These are phyloP conservation scores for Platycheirus rosarum DNA, from an alignment of 2,888 invertebrate genomes.

Conservation along the genomic window DNA sequence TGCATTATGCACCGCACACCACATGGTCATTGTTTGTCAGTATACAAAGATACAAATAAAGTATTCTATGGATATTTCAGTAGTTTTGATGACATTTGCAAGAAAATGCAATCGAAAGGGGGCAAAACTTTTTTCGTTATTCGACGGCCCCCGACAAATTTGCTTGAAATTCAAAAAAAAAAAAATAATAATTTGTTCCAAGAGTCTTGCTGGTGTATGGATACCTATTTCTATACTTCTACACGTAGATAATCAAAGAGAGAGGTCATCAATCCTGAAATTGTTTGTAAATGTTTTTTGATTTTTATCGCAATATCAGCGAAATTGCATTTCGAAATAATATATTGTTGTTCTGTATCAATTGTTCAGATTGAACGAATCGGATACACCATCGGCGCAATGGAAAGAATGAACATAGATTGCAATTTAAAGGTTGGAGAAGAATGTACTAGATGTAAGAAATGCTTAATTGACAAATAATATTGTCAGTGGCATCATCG, in stretches of 20 bases:
- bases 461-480: too few relatives aligned
- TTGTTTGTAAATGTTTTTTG: conserved; percentile 38
- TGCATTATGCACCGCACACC: too few relatives aligned
- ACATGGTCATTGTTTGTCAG: too few relatives aligned
- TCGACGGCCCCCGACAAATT: conserved; percentile 3
- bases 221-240: conserved; percentile 2
- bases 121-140: conserved; percentile 34
- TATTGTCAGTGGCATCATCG: too few relatives aligned
- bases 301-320: conserved; percentile 36
- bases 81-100: conserved; percentile 49
- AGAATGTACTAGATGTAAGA: too few relatives aligned
- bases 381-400: not conserved
- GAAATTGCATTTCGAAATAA: conserved; percentile 46
- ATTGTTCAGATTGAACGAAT: conserved; percentile 21
- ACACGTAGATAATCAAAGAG: conserved; percentile 51
- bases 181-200: conserved; percentile 35
- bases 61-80: not conserved
- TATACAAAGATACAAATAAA: conserved; percentile 25
- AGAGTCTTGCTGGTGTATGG: conserved; percentile 20
- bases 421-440: too few relatives aligned
- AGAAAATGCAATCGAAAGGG: conserved; percentile 47
- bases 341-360: conserved; percentile 28
- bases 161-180: conserved; percentile 55
- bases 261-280: conserved; percentile 55
- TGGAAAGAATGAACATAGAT: too few relatives aligned